phyloP scores from a whole-genome alignment of 2,888 invertebrate genomes.

The Drosophila putrida region DNA sequence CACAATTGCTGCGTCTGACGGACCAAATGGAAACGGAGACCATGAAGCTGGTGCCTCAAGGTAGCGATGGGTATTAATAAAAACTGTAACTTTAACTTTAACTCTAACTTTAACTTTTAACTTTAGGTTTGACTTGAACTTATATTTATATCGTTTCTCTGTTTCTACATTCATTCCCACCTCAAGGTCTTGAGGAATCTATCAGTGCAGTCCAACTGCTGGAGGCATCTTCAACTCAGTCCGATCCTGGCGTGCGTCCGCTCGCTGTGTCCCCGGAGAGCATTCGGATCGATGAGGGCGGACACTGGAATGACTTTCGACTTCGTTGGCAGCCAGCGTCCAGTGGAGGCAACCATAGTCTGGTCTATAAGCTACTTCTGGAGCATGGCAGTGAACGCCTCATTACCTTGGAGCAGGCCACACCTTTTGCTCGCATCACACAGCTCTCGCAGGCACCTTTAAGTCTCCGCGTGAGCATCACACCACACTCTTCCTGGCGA shows the following conservation, averaged over 20 bases:
- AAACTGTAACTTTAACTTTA: too few relatives aligned
- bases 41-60: constrained; percentile 86
- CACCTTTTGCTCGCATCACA: constrained; percentile 84
- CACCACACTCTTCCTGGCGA: constrained; percentile 95
- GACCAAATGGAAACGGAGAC: not conserved
- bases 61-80: not conserved
- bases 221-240: constrained; percentile 3
- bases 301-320: constrained; percentile 92
- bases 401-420: constrained; percentile 60
- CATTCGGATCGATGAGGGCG: constrained; percentile 90
- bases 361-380: constrained; percentile 88
- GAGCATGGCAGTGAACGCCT: constrained; percentile 47
- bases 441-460: constrained; percentile 88
- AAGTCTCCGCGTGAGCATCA: constrained; percentile 90
- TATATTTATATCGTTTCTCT: too few relatives aligned
- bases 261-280: constrained; percentile 89
- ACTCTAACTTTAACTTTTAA: too few relatives aligned
- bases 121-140: too few relatives aligned
- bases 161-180: not conserved
- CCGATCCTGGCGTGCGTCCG: constrained; percentile 90
- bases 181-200: constrained; percentile 67
- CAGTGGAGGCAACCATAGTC: constrained; percentile 91
- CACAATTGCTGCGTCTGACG: constrained; percentile 37
- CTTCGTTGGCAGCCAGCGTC: constrained; percentile 92
- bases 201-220: constrained; percentile 55